Conservation (phyloP, 2,113 vertebrate species). For the Odocoileus virginianus region DNA sequence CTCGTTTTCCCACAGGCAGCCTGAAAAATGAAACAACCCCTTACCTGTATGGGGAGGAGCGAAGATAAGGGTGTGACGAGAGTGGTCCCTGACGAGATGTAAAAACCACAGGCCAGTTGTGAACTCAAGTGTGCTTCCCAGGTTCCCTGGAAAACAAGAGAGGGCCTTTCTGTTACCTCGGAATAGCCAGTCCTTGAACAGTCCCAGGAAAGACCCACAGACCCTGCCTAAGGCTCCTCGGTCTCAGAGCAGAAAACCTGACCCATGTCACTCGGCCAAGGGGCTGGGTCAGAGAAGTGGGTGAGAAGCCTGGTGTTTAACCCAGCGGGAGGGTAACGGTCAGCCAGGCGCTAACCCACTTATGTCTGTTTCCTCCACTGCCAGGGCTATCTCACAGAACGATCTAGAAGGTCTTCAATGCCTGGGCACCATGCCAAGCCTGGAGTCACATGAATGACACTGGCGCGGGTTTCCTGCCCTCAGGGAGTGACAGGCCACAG, state of each 20-base stretch:
- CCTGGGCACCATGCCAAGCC: not conserved
- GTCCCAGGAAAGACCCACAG: not conserved
- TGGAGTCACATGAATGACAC: not conserved
- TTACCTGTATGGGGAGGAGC: not conserved
- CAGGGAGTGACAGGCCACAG: not conserved
- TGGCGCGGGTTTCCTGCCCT: not conserved
- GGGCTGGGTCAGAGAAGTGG: not conserved
- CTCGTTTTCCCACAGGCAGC: not conserved
- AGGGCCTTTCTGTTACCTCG: not conserved
- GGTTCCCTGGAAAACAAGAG: constrained; percentile 32
- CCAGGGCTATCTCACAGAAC: not conserved
- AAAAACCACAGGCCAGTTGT: not conserved
- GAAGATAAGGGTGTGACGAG: not conserved
- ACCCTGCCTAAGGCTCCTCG: not conserved
- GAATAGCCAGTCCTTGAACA: not conserved
- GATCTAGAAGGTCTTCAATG: not conserved
- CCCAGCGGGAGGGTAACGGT: not conserved
- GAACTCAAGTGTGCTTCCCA: not conserved
- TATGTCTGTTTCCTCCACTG: not conserved
- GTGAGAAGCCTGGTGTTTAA: not conserved
- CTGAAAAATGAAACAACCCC: not conserved
- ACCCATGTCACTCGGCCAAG: not conserved
- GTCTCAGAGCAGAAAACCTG: not conserved
- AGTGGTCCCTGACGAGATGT: not conserved
- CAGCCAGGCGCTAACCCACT: not conserved